Base-by-base conservation (phyloP, 2,888 invertebrate species). In the Harpalus rufipes region DNA sequence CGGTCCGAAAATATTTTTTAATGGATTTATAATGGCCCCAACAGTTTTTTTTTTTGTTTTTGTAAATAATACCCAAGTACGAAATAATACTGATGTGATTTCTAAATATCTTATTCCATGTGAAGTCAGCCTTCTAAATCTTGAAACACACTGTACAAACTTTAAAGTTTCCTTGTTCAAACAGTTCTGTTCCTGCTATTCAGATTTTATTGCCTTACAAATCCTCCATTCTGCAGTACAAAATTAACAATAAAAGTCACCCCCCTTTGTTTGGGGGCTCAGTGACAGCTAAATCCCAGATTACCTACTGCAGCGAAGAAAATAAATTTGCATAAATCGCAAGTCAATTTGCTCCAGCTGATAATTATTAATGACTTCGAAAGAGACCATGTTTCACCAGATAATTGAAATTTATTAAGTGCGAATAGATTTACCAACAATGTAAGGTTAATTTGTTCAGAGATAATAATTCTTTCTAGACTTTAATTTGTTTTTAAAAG, bases 221-320 rank as follows among this genome's bases (percentile, higher is more conserved):
- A 51, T 51, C 44, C 44, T 51, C 44, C 44, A 51, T 51, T 51
- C 44, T 51, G 44, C 6, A 51, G 10, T 51, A 51, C 10, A 51
- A 51, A 51, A 72, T 72, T 72, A 74, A 44, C 18, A 16, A 16
- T 44, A 74, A 68, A 68, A 74, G 44, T 44, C 72, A 74, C 72
- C 44, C 72, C 39, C 44, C 12, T 16, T 18, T 63, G 21, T 74
- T 18, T 7, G 16, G 44, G 32, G 44, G 44, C 44, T 74, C 72
- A 74, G 44, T n/a, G 72, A 44, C 72, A 74, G 68, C 72, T 74
- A 74, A 74, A 74, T 74, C 72, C 72, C 72, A 44, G 72, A 74
- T 74, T 74, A 74, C 44, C 6, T 5, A 44, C 72, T 74, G 72
- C 72, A 74, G 41, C 72, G 72, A 74, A 74, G 21, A 44, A 74